Conservation (phyloP, 2,113 vertebrate genomes). For the Carassius auratus region DNA sequence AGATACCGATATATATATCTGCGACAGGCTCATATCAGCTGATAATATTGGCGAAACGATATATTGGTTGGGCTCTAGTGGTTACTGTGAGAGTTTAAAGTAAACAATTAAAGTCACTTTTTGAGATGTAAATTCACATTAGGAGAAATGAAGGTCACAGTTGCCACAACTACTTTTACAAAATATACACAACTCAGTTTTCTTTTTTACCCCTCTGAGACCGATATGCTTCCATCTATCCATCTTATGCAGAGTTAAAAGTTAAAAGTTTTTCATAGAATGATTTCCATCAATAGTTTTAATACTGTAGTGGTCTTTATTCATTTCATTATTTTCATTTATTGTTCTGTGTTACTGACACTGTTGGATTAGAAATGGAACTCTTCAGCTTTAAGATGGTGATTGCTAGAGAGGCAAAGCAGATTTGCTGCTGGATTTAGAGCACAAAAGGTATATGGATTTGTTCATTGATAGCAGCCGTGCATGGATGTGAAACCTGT, state of each 20-base stretch:
- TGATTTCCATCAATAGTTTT: neutral
- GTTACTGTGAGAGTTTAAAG: neutral
- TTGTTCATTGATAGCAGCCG: slow-evolving; percentile 44
- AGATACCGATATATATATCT: too few relatives aligned
- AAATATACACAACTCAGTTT: neutral
- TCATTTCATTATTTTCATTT: neutral
- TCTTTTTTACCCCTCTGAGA: neutral
- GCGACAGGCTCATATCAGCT: too few relatives aligned
- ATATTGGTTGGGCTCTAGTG: too few relatives aligned
- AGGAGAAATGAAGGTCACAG: neutral
- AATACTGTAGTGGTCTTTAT: neutral
- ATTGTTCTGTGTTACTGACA: neutral
- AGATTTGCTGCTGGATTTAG: slow-evolving; percentile 49
- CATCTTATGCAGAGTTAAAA: neutral
- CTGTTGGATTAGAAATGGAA: neutral
- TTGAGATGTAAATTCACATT: neutral
- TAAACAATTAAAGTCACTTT: neutral
- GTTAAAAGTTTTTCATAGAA: neutral
- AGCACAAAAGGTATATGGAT: slow-evolving; percentile 55
- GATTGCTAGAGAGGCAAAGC: slow-evolving; percentile 37
- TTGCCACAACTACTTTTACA: neutral
- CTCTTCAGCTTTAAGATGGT: slow-evolving; percentile 5
- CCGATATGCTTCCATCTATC: neutral
- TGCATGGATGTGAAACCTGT: slow-evolving; percentile 50
- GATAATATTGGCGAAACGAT: too few relatives aligned